Evolutionary conservation across 2,797 vertebrate genomes (phyloP).

Genomic region (Parauchenoglanis punctatus): DNA sequence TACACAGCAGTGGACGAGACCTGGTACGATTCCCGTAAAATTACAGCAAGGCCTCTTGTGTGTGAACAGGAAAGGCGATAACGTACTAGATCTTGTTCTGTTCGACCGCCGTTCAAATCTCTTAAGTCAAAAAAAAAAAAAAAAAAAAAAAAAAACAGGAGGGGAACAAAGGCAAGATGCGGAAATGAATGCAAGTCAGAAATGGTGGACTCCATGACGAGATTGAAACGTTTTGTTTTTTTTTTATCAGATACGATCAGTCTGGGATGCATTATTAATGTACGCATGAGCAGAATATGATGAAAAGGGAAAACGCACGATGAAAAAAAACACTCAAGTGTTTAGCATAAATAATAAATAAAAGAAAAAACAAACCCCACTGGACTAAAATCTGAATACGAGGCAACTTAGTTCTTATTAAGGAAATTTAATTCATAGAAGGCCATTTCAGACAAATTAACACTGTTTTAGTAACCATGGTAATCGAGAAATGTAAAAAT

Average conservation of each 20-base stretch:
- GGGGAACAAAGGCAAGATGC: rapidly evolving
- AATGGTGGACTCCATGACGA: background rate
- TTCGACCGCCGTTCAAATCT: background rate
- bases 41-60: background rate
- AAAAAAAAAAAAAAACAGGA: background rate
- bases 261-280: background rate
- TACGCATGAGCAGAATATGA: background rate
- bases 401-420: background rate
- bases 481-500: background rate
- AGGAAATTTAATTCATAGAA: background rate
- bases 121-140: background rate
- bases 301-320: background rate
- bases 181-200: background rate
- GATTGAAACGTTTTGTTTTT: background rate
- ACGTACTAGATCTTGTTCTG: background rate
- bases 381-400: background rate
- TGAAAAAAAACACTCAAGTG: background rate
- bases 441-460: background rate
- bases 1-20: background rate
- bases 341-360: background rate
- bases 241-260: background rate
- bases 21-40: background rate
- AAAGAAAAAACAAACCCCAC: background rate
- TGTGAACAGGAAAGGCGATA: background rate
- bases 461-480: background rate